Base-by-base conservation (phyloP, 2,888 invertebrate genomes). In the Hartigia nigra region DNA sequence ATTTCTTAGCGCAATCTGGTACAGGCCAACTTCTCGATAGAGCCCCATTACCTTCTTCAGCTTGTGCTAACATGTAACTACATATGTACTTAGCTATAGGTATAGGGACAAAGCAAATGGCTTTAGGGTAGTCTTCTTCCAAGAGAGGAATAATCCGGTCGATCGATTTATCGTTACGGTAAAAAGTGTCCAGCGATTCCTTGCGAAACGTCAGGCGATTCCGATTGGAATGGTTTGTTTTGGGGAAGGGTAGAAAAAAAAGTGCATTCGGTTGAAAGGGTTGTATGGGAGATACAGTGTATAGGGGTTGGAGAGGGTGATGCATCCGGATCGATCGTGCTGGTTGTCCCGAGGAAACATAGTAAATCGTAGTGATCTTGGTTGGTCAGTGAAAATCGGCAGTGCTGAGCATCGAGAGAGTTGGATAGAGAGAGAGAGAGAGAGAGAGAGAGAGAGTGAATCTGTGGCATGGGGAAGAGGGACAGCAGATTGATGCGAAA, bases 401-500 rank as follows among this genome's bases (percentile, higher is more conserved):
- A 35, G 35, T 35, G 35, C 5, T 5, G 70, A 75, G 74, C 75
- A 35, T 35, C 81, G 76, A 76, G 79, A 70, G 69, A 36, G 74
- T 74, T 55, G 77, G 76, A 69, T 39, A 77, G 76, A 75, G 34
- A 11, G 69, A 37, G 35, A 12, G 12, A 69, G 23, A 32, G 70
- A 31, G 23, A 75, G 34, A 11, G 69, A 37, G 35, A 12, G 12
- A 69, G 23, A 32, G 70, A 31, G 23, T n/a, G n/a, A n/a, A n/a
- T n/a, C n/a, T n/a, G n/a, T n/a, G n/a, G n/a, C n/a, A 23, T 4
- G 36, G 12, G 76, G 76, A 78, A 70, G 79, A 79, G 55, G 55
- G 55, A 55, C 55, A 37, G n/a, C 37, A 76, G 78, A 78, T 78
- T 78, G 78, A 78, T 78, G 78, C 76, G 78, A 76, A 39, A 81